Evolutionary conservation across 1,140 invertebrate genomes (phyloP), one percentile per base, ranked within the genome.

Genomic region (Dendroctonus valens): DNA sequence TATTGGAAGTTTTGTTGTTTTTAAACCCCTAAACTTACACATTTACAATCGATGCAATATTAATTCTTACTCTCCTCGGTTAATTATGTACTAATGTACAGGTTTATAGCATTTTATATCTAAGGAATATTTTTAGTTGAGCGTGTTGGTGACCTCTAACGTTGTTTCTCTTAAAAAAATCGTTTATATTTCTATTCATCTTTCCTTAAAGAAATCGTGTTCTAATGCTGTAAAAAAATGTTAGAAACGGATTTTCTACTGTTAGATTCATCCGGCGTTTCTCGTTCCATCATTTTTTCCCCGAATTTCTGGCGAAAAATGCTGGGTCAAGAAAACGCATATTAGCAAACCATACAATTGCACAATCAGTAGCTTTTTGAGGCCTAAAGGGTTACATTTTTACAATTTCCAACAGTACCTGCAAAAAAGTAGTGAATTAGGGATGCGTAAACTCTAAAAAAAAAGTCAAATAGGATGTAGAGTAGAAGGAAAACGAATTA

Each of bases 321-420:
- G 26, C 26, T 26, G 26, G 26, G 26, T 26, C 26, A 26, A 26
- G 26, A 26, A 26, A 26, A 26, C 26, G 26, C 26, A 26, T 26
- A 26, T 26, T 26, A 26, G 26, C 26, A 26, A 26, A 26, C 26
- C 55, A 68, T 64, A 60, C 65, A 70, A 53, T 57, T 74, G 73
- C 75, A 77, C 76, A 77, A 77, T 77, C 76, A 77, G 74, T 76
- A 76, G 76, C 61, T 60, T 63, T 74, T 74, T 69, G 72, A 74
- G 75, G 74, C 74, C 74, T 77, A 67, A 67, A 59, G n/a, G 26
- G 11, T 65, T n/a, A 57, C 26, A 59, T 52, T 54, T 51, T 50
- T 60, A 39, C 41, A 15, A 57, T 57, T 52, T 59, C 41, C 50
- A 67, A 51, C 51, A 8, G 65, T 67, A 67, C 65, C 65, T 67